Evolutionary conservation across 2,797 vertebrate genomes (phyloP), one percentile per base, ranked within the genome.

Genomic region (Gadopsis bispinosus): DNA sequence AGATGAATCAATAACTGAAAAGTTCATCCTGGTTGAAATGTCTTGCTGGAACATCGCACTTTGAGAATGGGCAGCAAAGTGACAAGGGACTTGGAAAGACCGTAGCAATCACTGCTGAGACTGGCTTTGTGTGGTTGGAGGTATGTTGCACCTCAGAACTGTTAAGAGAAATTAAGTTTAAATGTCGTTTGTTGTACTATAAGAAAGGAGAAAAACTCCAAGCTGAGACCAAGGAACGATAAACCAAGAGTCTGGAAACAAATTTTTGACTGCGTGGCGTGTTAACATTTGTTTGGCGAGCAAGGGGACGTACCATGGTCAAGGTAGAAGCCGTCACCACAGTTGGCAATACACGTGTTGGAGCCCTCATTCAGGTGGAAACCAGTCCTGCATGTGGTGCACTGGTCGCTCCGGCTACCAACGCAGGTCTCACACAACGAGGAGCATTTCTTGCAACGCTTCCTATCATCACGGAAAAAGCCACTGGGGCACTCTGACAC

Each of bases 361-460:
- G 94, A 92, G 71, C 96, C 97, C 93, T 99, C 98, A 39, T 95
- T 96, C 83, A 99, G 95, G 92, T 97, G 97, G 92, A 96, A 97
- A 35, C 97, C 97, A 6, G 94, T 83, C 93, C 98, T 96, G 87
- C 98, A 99, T 59, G 97, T 94, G 73, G 96, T 95, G 92, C 98
- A 99, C 91, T 99, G 97, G 93, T 99, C 97, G 9, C 93, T 95
- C 10, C 97, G 98, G 90, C 97, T 96, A 78, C 98, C 98, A 20
- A 99, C 90, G 78, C 98, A 99, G 62, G 95, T 96, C 87, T 99
- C 98, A 54, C 98, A 99, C 86, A 95, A 93, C 7, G 97, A 95
- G 19, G 96, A 97, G 83, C 98, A 99, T 91, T 99, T 99, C 91
- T 99, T 97, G 92, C 98, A 99, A 37, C 98, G 97, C 83, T 97